Base-by-base conservation (phyloP, 2,888 invertebrate genomes). In the Enoplolaimus lenunculus region DNA sequence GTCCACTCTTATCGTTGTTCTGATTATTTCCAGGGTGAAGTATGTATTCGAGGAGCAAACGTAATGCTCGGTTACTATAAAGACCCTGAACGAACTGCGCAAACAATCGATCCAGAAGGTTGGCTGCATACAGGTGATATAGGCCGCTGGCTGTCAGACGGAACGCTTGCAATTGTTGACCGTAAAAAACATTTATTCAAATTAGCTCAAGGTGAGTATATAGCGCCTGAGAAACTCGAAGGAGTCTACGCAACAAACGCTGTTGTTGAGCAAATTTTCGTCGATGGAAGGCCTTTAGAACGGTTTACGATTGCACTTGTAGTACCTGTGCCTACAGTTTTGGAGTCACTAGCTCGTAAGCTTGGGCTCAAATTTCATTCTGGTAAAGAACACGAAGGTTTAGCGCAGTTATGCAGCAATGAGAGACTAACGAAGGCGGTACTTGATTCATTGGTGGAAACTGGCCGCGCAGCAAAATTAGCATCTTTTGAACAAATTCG, bases 141-240 rank as follows among this genome's bases (percentile, higher is more conserved):
- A 74, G 97, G 97, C 75, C 89, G 88, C 85, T 97, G 95, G 95
- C 82, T 90, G 78, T 89, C 91, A n/a, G 80, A 82, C 72, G 83
- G 83, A 26, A 76, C 80, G 7, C 75, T 84, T 71, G 80, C 79
- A 73, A 81, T 84, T 68, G 81, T 84, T 71, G 84, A 84, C 76
- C 77, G 84, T 71, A 82, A 81, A 75, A 83, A 83, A 74, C 80
- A 83, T 72, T 80, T 84, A 69, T 83, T 84, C 77, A 84, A 84
- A 75, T 75, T 78, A 29, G 78, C 81, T 2, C 78, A 84, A 77
- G 84, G 83, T 16, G 83, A 83, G 72, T 83, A 82, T 74, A 78
- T 84, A 16, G 81, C 83, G 1, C 82, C 82, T 21, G 83, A 84
- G 75, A 81, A 81, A 72, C 79, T 83, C 62, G 83, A 84, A 74